Evolutionary conservation across 2,113 vertebrate genomes (phyloP), one percentile per base, ranked within the genome.

Genomic region (Haliaeetus leucogaster): DNA sequence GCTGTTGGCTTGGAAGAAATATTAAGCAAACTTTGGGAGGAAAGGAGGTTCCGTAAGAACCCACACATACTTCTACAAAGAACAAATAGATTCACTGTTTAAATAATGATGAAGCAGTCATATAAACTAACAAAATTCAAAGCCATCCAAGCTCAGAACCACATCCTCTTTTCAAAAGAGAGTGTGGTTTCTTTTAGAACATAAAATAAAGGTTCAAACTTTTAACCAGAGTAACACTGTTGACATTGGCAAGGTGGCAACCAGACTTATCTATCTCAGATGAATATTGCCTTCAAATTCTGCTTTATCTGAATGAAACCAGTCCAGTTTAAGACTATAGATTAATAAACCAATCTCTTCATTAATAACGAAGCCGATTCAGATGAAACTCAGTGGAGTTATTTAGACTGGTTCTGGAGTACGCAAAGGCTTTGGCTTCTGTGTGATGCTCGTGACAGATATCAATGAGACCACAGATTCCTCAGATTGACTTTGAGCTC

Each of bases 101-200:
- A 95, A 89, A 80, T 58, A 78, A 40, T 61, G 58, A 48, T 66
- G 86, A 55, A 88, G 22, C 36, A 27, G 36, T 77, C 58, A 14
- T 56, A 62, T 68, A 77, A 94, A 76, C 36, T 47, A 89, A 50
- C 26, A 70, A 83, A 94, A 95, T 14, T 95, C 53, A 82, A 94
- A 89, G 79, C 38, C 11, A 23, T 59, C 45, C 70, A 59, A 94
- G 58, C 89, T 62, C 86, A 93, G 91, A 97, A 91, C 96, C 89
- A 95, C 96, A 95, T 97, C 89, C 89, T 93, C 58, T 93, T 93
- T 82, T 89, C 27, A 68, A 32, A 89, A 79, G 52, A 61, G 30
- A 86, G 22, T 68, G 73, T 89, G 73, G 86, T 72, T 96, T 88
- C 53, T 61, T 94, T 87, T 79, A 93, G 73, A 89, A 89, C 83